Evolutionary conservation across 2,888 invertebrate species (phyloP).

Genomic region (Cryptocephalus primarius): DNA sequence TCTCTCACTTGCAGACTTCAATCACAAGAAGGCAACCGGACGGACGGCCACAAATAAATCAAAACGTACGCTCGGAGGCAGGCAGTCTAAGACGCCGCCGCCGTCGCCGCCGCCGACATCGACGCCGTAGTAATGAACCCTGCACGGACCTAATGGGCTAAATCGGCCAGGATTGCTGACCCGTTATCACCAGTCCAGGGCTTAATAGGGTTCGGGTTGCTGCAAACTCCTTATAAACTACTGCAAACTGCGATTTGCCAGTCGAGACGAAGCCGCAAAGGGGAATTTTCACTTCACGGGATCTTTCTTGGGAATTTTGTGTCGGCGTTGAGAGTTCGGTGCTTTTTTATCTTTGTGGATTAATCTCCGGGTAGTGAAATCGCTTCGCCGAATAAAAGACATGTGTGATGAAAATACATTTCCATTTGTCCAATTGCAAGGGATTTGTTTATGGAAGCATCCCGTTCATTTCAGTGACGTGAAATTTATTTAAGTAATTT

Average conservation of each 20-base stretch:
- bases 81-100: too few species aligned
- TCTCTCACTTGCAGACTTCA: too few species aligned
- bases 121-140: constrained; percentile 23
- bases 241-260: constrained; percentile 25
- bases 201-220: constrained; percentile 28
- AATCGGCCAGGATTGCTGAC: constrained; percentile 32
- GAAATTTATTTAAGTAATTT: too few species aligned
- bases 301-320: constrained; percentile 14
- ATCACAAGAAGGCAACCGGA: too few species aligned
- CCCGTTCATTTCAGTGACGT: too few species aligned
- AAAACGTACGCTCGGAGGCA: too few species aligned
- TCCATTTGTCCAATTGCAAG: too few species aligned
- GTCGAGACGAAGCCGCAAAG: constrained; percentile 24
- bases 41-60: too few species aligned
- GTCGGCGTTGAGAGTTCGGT: constrained; percentile 15
- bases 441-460: too few species aligned
- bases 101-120: background rate
- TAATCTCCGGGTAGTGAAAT: too few species aligned
- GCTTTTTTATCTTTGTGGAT: background rate
- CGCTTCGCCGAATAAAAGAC: too few species aligned
- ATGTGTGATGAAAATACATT: too few species aligned
- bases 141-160: constrained; percentile 28
- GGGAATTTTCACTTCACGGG: constrained; percentile 27
- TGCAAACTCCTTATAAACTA: constrained; percentile 27
- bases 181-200: constrained; percentile 29